These are phyloP conservation scores for Mesorhabditis sp. DNA, from an alignment of 2,888 invertebrate species.

Conservation along the genomic window DNA sequence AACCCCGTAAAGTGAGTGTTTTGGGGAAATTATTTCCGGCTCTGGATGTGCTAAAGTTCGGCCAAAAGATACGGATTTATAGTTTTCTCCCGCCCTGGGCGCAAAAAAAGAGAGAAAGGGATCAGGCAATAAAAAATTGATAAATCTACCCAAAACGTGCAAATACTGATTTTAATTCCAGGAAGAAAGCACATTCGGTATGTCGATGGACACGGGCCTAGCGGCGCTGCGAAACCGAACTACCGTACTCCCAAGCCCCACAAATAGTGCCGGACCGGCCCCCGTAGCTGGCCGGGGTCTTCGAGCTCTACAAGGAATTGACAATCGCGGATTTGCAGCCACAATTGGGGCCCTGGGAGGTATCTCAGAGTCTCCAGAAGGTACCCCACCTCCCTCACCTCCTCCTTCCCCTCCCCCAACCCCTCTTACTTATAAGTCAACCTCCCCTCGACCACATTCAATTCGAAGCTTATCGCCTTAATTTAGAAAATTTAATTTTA, in stretches of 20 bases:
- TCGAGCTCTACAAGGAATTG: not conserved
- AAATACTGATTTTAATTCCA: not conserved
- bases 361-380: not conserved
- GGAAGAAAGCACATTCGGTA: not conserved
- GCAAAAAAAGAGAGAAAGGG: no score
- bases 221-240: conserved; percentile 1
- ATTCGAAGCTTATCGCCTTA: no score
- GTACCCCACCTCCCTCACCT: not conserved
- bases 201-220: conserved; percentile 1
- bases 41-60: no score
- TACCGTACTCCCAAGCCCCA: not conserved
- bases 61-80: no score
- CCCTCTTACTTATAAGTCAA: not conserved
- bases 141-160: not conserved
- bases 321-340: not conserved
- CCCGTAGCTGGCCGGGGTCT: not conserved
- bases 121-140: not conserved
- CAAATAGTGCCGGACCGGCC: not conserved
- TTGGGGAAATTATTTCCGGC: not conserved
- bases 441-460: no score
- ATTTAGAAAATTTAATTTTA: no score
- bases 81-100: no score
- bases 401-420: not conserved
- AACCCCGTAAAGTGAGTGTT: not conserved
- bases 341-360: conserved; percentile 3